Conservation (phyloP, 2,113 vertebrate genomes). For the Tragelaphus imberbis region DNA sequence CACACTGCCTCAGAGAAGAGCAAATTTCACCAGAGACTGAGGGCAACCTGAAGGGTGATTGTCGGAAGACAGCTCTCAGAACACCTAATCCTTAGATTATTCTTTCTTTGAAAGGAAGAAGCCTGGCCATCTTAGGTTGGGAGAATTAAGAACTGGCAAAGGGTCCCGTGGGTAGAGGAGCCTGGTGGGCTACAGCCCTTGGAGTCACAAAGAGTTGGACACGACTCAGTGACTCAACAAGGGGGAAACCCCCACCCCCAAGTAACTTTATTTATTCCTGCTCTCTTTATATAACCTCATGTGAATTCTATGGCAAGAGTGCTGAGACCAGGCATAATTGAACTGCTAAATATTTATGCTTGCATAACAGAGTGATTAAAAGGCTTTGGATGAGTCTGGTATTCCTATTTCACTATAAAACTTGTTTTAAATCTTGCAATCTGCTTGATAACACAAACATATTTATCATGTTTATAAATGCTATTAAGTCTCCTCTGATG, state of each 20-base stretch:
- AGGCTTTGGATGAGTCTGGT: background rate
- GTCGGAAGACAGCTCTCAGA: background rate
- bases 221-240: background rate
- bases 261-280: background rate
- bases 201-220: background rate
- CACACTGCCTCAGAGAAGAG: background rate
- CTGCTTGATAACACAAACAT: background rate
- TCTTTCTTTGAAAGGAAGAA: background rate
- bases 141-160: background rate
- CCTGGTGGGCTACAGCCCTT: background rate
- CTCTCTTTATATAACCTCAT: background rate
- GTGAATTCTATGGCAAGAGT: background rate
- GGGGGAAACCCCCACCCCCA: background rate
- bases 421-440: background rate
- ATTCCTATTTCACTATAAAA: background rate
- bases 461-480: slow-evolving; percentile 31
- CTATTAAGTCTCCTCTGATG: background rate
- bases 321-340: background rate
- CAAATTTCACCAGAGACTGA: background rate
- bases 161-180: background rate
- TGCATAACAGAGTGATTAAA: background rate
- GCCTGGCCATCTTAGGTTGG: no score
- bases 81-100: background rate
- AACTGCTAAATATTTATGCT: background rate
- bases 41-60: no score